Percentiles rank a stretch among this genome's conserved stretches.
Conservation (phyloP, 2,888 invertebrate species). For the Pandemis heparana region DNA sequence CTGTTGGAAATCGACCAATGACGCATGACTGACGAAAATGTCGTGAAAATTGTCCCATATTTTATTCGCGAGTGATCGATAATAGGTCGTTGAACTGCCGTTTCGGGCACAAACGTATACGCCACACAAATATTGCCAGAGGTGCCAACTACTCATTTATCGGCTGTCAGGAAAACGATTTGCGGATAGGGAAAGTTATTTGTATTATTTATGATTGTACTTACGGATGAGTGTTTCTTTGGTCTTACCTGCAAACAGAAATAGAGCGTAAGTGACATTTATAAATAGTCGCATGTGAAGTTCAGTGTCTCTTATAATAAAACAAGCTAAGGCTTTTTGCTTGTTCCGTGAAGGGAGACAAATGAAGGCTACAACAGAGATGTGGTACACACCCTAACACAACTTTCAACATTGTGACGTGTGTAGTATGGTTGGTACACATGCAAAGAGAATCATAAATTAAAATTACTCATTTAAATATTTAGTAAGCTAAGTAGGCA, state of each 20-base stretch:
- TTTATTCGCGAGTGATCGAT: conserved; percentile 75
- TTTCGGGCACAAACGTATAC: conserved; percentile 67
- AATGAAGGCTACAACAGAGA: conserved; percentile 4
- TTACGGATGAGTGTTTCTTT: conserved; percentile 48
- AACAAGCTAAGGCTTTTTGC: conserved; percentile 32
- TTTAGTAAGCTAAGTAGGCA: too few species aligned
- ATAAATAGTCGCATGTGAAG: conserved; percentile 20
- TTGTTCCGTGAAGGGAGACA: conserved; percentile 19
- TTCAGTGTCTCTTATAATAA: conserved; percentile 25
- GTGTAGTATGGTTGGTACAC: not conserved
- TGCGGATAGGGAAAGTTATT: conserved; percentile 48
- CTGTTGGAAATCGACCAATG: conserved; percentile 45
- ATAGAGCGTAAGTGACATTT: conserved; percentile 33
- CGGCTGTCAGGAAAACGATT: conserved; percentile 52
- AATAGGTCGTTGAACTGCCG: conserved; percentile 75
- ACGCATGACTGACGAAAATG: conserved; percentile 66
- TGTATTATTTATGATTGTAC: conserved; percentile 45
- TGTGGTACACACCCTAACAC: not conserved
- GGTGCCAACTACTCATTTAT: conserved; percentile 58
- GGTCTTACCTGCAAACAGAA: conserved; percentile 44
- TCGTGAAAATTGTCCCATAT: conserved; percentile 78
- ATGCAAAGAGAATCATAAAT: too few species aligned
- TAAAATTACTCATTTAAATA: too few species aligned
- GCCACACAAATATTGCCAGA: conserved; percentile 47
- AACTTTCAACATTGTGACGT: not conserved